Evolutionary conservation across 2,797 vertebrate genomes (phyloP).

Genomic region (Antennarius maculatus): DNA sequence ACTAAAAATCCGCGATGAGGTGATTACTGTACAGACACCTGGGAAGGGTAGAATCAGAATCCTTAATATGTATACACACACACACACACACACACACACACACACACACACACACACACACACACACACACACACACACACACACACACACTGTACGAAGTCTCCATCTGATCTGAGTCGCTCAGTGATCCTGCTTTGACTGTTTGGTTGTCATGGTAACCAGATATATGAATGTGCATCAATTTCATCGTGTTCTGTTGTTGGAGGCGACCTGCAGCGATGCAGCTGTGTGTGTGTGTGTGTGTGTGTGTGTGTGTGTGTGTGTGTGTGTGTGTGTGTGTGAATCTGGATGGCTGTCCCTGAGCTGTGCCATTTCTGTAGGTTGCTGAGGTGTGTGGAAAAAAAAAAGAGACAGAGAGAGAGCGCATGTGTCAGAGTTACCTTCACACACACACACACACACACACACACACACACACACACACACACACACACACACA

Average conservation of each 20-base stretch:
- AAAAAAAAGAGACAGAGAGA: conserved; percentile 53
- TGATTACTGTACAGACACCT: too few species aligned
- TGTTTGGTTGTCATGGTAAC: conserved; percentile 65
- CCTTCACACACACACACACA: too few species aligned
- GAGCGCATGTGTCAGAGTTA: conserved; percentile 55
- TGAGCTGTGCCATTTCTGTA: conserved; percentile 63
- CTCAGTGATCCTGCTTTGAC: conserved; percentile 50
- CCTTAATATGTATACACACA: neutral
- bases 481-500: too few species aligned
- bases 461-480: too few species aligned
- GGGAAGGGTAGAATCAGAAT: conserved; percentile 1
- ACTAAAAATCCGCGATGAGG: too few species aligned
- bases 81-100: neutral
- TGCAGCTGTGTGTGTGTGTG: conserved; percentile 1
- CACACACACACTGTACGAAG: conserved; percentile 9
- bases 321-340: conserved; percentile 3
- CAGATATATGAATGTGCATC: conserved; percentile 23
- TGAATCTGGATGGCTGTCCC: conserved; percentile 60
- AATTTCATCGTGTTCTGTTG: conserved; percentile 25
- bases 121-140: conserved; percentile 7
- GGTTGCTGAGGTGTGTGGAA: conserved; percentile 45
- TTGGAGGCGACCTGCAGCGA: conserved; percentile 7
- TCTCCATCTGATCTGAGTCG: conserved; percentile 50
- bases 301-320: neutral
- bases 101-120: conserved; percentile 1